phyloP scores from a whole-genome alignment of 2,888 invertebrate genomes.

The Trichacis sp. region DNA sequence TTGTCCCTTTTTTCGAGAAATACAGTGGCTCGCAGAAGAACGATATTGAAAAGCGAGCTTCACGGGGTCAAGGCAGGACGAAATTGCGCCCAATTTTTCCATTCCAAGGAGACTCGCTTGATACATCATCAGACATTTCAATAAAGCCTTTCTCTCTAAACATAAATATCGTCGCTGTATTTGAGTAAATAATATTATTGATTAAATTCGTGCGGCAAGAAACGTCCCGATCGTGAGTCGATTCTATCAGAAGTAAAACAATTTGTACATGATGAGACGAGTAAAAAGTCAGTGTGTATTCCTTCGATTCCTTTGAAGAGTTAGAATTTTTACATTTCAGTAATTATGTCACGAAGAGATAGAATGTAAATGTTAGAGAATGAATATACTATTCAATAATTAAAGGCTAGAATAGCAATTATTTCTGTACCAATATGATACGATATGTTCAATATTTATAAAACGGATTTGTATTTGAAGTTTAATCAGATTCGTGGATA shows the following conservation, averaged over 20 bases:
- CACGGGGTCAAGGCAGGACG: slow-evolving; percentile 17
- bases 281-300: too few relatives aligned
- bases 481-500: too few relatives aligned
- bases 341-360: too few relatives aligned
- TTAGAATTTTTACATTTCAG: background rate
- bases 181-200: background rate
- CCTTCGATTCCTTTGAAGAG: too few relatives aligned
- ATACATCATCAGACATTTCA: slow-evolving; percentile 1
- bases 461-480: too few relatives aligned
- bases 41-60: slow-evolving; percentile 16
- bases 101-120: slow-evolving; percentile 2
- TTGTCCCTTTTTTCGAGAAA: slow-evolving; percentile 15
- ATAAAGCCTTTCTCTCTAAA: background rate
- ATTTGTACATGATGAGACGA: too few relatives aligned
- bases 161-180: background rate
- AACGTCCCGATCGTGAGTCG: background rate
- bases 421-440: too few relatives aligned
- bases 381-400: too few relatives aligned
- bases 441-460: too few relatives aligned
- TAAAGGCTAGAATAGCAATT: too few relatives aligned
- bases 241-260: background rate
- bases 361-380: too few relatives aligned
- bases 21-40: slow-evolving; percentile 9
- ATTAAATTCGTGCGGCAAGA: background rate
- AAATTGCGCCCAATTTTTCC: slow-evolving; percentile 7